Evolutionary conservation across 2,888 invertebrate species (phyloP).

Genomic region (Pseudoips prasinana): DNA sequence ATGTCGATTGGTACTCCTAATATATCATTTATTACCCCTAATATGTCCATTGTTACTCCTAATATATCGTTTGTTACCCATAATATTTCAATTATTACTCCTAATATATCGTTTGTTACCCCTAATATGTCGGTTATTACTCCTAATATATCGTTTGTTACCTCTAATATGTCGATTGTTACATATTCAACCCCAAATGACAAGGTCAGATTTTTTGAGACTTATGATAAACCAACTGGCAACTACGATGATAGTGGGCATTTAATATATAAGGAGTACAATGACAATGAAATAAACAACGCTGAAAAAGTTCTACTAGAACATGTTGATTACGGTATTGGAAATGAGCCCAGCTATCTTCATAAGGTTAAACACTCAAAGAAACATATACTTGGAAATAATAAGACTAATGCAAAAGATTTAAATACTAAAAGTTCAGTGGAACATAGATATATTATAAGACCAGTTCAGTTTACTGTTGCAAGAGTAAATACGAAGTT

Average conservation of each 20-base stretch:
- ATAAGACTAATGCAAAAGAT: slow-evolving; percentile 3
- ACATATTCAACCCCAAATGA: slow-evolving; percentile 41
- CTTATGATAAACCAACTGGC: slow-evolving; percentile 57
- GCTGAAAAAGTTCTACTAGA: slow-evolving; percentile 34
- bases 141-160: too few species aligned
- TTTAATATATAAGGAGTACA: slow-evolving; percentile 16
- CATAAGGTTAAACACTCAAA: slow-evolving; percentile 43
- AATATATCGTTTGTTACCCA: too few species aligned
- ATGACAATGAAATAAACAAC: slow-evolving; percentile 16
- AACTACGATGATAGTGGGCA: slow-evolving; percentile 12
- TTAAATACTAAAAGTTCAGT: too few species aligned
- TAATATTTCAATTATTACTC: too few species aligned
- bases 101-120: too few species aligned
- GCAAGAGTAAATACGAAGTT: neutral
- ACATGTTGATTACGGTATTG: slow-evolving; percentile 35
- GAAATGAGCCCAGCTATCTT: slow-evolving; percentile 25
- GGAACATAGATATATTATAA: slow-evolving; percentile 1
- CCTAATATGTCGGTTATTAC: too few species aligned
- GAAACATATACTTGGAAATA: slow-evolving; percentile 39
- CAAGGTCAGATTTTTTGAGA: slow-evolving; percentile 68
- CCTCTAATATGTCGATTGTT: too few species aligned
- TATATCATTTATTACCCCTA: too few species aligned
- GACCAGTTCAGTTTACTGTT: slow-evolving; percentile 2
- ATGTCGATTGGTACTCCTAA: too few species aligned
- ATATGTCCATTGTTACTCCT: too few species aligned